Evolutionary conservation across 1,140 invertebrate species (phyloP), one percentile per base, ranked within the genome.

Genomic region (Muscidifurax raptorellus): DNA sequence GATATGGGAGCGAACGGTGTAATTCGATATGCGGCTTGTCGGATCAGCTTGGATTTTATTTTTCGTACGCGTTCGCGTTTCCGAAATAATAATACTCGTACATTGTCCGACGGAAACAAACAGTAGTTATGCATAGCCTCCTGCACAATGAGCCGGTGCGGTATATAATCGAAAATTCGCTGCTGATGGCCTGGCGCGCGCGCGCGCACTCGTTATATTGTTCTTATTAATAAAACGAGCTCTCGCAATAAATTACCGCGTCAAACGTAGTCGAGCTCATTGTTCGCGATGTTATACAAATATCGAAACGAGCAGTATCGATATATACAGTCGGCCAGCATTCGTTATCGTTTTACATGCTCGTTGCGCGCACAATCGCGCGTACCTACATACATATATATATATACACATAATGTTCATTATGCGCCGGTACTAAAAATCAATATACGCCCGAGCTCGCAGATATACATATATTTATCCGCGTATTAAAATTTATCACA

Each of bases 231-330:
- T 77, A 32, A 77, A 59, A 77, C 27, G 3, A 1, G 52, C 18
- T 1, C 52, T 18, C 1, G 47, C 47, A 18, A 77, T 77, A 64
- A 77, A 77, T 52, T 77, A 30, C 13, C 36, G 44, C 25, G 22
- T 59, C 44, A 59, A 77, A 59, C 52, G n/a, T 77, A 77, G 44
- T 77, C 32, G n/a, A 64, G 75, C 47, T 32, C 75, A 59, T 76
- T 76, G 71, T 74, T 74, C 67, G 25, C 67, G 75, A 30, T 22
- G 75, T 59, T 77, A 22, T 77, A 40, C 75, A 77, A 77, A 64
- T 64, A 30, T 75, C 44, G 52, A 75, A 75, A 40, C 59, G 15
- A 75, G 80, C n/a, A 40, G 71, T 75, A 66, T 18, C 71, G n/a
- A 59, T 22, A n/a, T n/a, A n/a, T n/a, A n/a, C n/a, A n/a, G n/a